Percentiles rank a stretch among this genome's conserved stretches.
These are phyloP conservation scores for Onthophagus sagittarius DNA, from an alignment of 2,888 invertebrate genomes.

Conservation along the genomic window DNA sequence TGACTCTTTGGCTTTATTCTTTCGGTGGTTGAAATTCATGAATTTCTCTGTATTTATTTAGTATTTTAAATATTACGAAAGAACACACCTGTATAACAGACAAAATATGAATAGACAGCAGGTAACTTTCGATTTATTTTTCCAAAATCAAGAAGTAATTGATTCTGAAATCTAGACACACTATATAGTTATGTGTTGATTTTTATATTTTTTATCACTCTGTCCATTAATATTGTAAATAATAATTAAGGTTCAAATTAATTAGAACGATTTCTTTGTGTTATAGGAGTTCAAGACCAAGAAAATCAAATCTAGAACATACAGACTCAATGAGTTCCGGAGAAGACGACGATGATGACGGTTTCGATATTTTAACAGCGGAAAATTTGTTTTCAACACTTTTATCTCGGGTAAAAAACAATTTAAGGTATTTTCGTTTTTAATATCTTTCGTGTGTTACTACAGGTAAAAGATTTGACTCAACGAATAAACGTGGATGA, in stretches of 20 bases:
- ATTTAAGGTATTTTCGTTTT: not conserved
- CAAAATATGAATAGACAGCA: too few relatives aligned
- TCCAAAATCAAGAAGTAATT: too few relatives aligned
- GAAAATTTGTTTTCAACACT: constrained; percentile 87
- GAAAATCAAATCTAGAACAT: constrained; percentile 61
- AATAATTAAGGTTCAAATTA: too few relatives aligned
- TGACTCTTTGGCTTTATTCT: too few relatives aligned
- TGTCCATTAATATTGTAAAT: too few relatives aligned
- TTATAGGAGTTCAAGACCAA: constrained; percentile 64
- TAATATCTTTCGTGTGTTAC: constrained; percentile 13
- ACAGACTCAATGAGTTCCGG: constrained; percentile 86
- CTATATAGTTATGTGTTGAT: constrained; percentile 5
- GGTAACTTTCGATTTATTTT: too few relatives aligned
- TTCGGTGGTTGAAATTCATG: too few relatives aligned
- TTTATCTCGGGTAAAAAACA: constrained; percentile 65
- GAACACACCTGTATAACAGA: too few relatives aligned
- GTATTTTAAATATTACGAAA: too few relatives aligned
- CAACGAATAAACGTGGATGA: constrained; percentile 82
- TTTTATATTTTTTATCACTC: constrained; percentile 13
- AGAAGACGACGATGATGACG: constrained; percentile 85
- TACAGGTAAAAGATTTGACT: constrained; percentile 76
- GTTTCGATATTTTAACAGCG: constrained; percentile 86
- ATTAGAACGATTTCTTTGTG: constrained; percentile 24
- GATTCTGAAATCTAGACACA: too few relatives aligned
- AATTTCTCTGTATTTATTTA: too few relatives aligned